These are phyloP conservation scores for Dysmachus trigonus DNA, from an alignment of 2,888 invertebrate genomes.

Conservation along the genomic window DNA sequence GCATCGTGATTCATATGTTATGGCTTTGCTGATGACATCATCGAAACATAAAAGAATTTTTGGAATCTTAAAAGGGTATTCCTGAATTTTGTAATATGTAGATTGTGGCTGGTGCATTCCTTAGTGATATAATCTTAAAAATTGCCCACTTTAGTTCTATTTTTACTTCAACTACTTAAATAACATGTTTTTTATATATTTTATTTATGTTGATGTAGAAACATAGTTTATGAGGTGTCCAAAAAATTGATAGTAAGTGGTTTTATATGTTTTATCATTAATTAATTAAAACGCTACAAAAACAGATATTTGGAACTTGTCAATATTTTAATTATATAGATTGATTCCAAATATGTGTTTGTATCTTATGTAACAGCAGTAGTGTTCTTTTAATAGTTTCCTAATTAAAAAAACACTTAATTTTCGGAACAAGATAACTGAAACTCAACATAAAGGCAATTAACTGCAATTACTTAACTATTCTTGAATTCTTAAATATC, in stretches of 20 bases:
- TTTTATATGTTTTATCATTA: neutral
- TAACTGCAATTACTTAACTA: neutral
- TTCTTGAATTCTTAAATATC: neutral
- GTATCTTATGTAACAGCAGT: neutral
- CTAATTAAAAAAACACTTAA: neutral
- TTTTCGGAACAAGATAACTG: neutral
- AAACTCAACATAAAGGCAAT: neutral
- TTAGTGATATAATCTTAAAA: neutral
- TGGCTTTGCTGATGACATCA: neutral
- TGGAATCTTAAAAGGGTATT: neutral
- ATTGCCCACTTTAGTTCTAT: neutral
- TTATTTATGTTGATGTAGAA: neutral
- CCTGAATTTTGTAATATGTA: neutral
- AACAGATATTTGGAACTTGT: neutral
- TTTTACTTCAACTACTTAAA: neutral
- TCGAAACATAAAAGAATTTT: neutral
- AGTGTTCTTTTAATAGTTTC: neutral
- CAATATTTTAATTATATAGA: neutral
- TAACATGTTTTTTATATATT: neutral
- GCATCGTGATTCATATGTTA: neutral
- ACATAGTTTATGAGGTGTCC: neutral
- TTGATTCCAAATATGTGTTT: neutral
- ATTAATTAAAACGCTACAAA: neutral
- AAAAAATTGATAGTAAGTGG: neutral
- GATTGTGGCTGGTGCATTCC: neutral